Evolutionary conservation across 2,113 vertebrate genomes (phyloP), one percentile per base, ranked within the genome.

Genomic region (Calyptomena viridis): DNA sequence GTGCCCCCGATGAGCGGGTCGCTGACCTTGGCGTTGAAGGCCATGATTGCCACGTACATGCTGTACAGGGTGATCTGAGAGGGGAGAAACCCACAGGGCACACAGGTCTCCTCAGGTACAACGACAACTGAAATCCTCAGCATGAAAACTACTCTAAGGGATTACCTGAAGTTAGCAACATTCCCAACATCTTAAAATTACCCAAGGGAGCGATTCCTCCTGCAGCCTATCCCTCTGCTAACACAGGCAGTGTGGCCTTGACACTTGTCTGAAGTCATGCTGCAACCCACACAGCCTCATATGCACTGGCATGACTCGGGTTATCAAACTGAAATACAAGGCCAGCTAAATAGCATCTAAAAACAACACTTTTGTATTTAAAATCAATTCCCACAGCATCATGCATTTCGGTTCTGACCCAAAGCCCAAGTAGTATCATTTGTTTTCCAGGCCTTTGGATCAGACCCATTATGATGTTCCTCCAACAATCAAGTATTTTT

Each of bases 1-100:
- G 99, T 99, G 53, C 99, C 99, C 3, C 99, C 99, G 31, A 99
- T 99, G 60, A 99, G 96, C 3, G 99, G 99, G 87, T 99, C 99
- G 18, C 99, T 99, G 84, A 99, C 99, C 94, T 99, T 99, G 93
- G 99, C 99, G 6, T 99, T 99, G 97, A 99, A 99, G 80, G 99
- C 99, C 99, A 99, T 99, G 88, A 99, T 97, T 46, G 99, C 99
- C 73, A 99, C 99, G 52, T 99, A 99, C 99, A 99, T 99, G 96
- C 99, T 99, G 80, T 99, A 99, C 86, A 99, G 88, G 0, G 99
- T 98, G 95, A 99, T 97, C 99, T 90, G 72, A 17, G 72, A 17
- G 79, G 67, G 56, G n/a, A 69, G 14, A 80, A 3, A 40, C 28
- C 8, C 33, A 67, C 55, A 35, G 60, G 10, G 12, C 52, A 16